Percentiles rank a stretch among this genome's conserved stretches.
Evolutionary conservation across 2,888 invertebrate genomes (phyloP).

Genomic region (Sminthurides aquaticus): DNA sequence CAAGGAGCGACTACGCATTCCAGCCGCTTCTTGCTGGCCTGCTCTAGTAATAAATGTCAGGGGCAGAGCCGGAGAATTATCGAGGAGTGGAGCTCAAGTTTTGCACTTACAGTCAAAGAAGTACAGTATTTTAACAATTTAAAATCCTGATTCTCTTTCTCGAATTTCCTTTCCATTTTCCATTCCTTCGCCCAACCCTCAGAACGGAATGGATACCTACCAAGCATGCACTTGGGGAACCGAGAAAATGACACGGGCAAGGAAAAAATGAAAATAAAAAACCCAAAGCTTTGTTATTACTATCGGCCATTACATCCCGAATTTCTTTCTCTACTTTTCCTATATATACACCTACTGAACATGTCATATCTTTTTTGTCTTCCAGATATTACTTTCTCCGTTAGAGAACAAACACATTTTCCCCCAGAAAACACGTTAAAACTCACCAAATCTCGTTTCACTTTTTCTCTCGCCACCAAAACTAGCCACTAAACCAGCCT

Average conservation of each 20-base stretch:
- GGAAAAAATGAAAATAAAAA: not conserved
- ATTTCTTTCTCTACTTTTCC: too few species aligned
- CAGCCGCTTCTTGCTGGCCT: too few species aligned
- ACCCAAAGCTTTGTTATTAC: too few species aligned
- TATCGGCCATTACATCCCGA: too few species aligned
- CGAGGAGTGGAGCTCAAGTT: conserved; percentile 15
- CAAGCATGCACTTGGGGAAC: not conserved
- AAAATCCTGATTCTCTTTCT: conserved; percentile 17
- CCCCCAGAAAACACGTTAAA: not conserved
- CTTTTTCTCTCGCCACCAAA: not conserved
- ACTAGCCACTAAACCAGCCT: not conserved
- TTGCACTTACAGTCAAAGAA: conserved; percentile 15
- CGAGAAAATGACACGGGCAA: not conserved
- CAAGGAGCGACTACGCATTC: too few species aligned
- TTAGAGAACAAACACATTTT: not conserved
- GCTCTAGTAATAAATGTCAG: conserved; percentile 21
- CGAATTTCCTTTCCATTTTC: not conserved
- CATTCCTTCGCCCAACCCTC: not conserved
- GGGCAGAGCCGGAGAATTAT: conserved; percentile 18
- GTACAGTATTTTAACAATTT: conserved; percentile 21
- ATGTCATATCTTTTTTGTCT: not conserved
- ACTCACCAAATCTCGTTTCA: not conserved
- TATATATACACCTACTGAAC: too few species aligned
- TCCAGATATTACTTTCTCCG: not conserved
- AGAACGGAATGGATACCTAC: too few species aligned